Conservation (phyloP, 2,888 invertebrate genomes). For the Pammene fasciana region DNA sequence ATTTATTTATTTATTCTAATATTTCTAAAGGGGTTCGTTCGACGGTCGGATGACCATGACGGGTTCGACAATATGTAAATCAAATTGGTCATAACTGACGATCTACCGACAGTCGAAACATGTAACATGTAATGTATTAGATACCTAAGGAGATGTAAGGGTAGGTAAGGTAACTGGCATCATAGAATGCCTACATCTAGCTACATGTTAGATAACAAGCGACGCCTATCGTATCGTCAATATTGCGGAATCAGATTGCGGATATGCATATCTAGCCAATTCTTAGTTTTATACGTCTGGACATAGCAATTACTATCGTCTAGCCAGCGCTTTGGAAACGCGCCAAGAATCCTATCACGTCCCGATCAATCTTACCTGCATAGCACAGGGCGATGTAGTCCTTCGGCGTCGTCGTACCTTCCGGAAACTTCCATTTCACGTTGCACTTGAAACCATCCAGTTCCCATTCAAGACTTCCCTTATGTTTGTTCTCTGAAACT, state of each 20-base stretch:
- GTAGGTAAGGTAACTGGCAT: too few relatives aligned
- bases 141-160: not conserved
- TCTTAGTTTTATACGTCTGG: constrained; percentile 10
- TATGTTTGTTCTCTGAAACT: constrained; percentile 47
- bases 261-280: not conserved
- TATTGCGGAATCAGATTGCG: not conserved
- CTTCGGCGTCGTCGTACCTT: constrained; percentile 61
- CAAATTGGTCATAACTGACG: too few relatives aligned
- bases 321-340: constrained; percentile 15
- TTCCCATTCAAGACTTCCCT: constrained; percentile 65
- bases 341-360: constrained; percentile 26
- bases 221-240: not conserved
- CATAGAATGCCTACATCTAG: too few relatives aligned
- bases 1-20: too few relatives aligned
- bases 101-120: too few relatives aligned
- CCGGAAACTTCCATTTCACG: constrained; percentile 77
- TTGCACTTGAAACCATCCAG: constrained; percentile 69
- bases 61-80: too few relatives aligned
- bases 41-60: too few relatives aligned
- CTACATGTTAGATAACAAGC: not conserved
- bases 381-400: constrained; percentile 83
- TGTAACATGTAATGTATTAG: too few relatives aligned
- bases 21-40: too few relatives aligned
- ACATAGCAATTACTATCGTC: constrained; percentile 9
- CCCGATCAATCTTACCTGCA: constrained; percentile 68